Evolutionary conservation across 2,888 invertebrate genomes (phyloP).

Genomic region (Drosophila peninsularis): DNA sequence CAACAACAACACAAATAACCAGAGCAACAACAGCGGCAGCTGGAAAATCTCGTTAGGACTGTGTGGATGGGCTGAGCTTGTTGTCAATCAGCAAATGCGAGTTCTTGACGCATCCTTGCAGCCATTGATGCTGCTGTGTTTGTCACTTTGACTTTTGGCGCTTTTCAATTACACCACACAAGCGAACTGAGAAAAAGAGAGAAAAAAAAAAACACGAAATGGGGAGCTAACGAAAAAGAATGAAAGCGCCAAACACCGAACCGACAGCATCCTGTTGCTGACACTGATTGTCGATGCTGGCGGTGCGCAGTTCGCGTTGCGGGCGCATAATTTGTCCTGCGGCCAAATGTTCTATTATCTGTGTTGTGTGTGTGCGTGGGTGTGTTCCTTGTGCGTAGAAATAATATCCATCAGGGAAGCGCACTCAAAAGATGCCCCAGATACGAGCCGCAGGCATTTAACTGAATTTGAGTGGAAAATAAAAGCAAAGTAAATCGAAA

Average conservation of each 20-base stretch:
- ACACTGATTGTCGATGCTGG: constrained; percentile 71
- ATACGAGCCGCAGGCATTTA: constrained; percentile 67
- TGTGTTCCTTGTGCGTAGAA: constrained; percentile 34
- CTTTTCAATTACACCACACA: constrained; percentile 66
- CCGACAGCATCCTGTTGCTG: constrained; percentile 66
- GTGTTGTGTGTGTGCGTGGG: constrained; percentile 15
- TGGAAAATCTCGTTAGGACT: constrained; percentile 58
- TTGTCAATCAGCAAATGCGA: constrained; percentile 67
- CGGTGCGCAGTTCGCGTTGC: constrained; percentile 40
- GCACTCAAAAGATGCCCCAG: constrained; percentile 57
- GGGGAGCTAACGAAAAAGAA: constrained; percentile 6
- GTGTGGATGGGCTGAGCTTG: constrained; percentile 55
- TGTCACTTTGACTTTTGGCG: constrained; percentile 63
- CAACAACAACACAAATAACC: constrained; percentile 4
- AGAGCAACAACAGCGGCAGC: background rate
- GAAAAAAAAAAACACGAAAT: constrained; percentile 14
- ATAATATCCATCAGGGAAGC: constrained; percentile 60
- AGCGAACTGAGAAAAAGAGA: constrained; percentile 8
- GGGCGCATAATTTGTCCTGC: constrained; percentile 71
- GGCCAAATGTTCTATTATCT: constrained; percentile 77
- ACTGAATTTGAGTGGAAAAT: constrained; percentile 74
- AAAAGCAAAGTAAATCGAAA: constrained; percentile 49
- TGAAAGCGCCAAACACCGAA: constrained; percentile 19
- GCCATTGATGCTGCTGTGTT: constrained; percentile 54
- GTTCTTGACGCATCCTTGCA: constrained; percentile 50